Conservation (phyloP, 2,113 vertebrate species). For the Parus major region DNA sequence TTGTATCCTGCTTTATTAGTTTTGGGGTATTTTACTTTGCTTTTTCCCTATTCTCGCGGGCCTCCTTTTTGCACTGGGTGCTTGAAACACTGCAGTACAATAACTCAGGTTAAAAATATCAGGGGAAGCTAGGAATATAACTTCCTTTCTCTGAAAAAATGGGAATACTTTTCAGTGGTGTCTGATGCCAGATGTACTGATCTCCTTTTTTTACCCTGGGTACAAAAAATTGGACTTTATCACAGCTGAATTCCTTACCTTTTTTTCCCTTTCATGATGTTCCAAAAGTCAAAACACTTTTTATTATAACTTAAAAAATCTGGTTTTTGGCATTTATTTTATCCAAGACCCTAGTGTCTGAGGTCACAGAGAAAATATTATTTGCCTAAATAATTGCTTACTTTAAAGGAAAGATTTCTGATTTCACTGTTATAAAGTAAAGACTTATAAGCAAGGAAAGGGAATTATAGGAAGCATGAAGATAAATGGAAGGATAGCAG, state of each 20-base stretch:
- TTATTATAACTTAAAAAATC: neutral
- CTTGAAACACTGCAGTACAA: neutral
- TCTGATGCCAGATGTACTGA: neutral
- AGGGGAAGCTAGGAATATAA: neutral
- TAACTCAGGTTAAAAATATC: conserved; percentile 10
- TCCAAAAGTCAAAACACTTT: neutral
- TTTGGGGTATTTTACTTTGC: neutral
- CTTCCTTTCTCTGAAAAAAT: neutral
- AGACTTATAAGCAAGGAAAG: neutral
- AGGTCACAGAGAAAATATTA: neutral
- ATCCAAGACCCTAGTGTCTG: neutral
- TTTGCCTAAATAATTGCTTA: neutral
- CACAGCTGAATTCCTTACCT: neutral
- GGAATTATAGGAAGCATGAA: neutral
- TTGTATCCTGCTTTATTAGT: neutral
- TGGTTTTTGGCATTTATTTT: neutral
- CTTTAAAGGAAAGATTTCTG: neutral
- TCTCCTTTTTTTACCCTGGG: neutral
- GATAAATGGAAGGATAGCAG: neutral
- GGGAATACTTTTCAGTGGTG: neutral
- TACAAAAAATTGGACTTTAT: neutral
- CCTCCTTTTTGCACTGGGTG: neutral
- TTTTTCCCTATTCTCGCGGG: neutral
- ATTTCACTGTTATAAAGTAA: neutral
- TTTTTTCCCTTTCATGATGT: neutral